Conservation (phyloP, 2,888 invertebrate genomes). For the Netelia virgata region DNA sequence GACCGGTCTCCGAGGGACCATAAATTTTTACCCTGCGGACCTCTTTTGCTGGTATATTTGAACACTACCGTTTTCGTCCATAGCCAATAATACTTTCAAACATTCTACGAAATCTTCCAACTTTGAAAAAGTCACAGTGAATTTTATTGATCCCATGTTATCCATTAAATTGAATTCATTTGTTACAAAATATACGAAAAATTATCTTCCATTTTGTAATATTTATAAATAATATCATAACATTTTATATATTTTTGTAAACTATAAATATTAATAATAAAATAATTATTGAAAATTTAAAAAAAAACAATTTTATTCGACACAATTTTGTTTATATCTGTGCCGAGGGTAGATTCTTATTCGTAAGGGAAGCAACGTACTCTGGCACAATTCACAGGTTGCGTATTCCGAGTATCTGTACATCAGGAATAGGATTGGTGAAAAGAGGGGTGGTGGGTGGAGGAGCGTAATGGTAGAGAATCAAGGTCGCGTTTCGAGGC, state of each 20-base stretch:
- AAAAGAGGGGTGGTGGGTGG: conserved; percentile 61
- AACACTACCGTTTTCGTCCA: not conserved
- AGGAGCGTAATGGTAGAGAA: conserved; percentile 70
- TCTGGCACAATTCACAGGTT: conserved; percentile 14
- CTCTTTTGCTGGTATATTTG: conserved; percentile 50
- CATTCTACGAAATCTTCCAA: not conserved
- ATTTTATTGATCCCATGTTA: not conserved
- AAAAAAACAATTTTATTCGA: not conserved
- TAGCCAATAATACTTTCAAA: not conserved
- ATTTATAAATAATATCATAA: no score
- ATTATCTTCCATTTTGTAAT: not conserved
- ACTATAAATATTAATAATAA: no score
- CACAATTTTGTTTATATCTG: not conserved
- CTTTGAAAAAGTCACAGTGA: not conserved
- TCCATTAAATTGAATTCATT: not conserved
- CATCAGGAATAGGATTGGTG: conserved; percentile 63
- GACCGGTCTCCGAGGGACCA: conserved; percentile 74
- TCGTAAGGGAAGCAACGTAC: not conserved
- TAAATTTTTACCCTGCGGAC: conserved; percentile 77
- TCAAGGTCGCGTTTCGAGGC: conserved; percentile 78
- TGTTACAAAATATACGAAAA: not conserved
- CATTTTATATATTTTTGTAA: no score
- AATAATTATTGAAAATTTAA: not conserved
- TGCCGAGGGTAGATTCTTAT: not conserved
- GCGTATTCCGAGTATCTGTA: conserved; percentile 36